Evolutionary conservation across 2,797 vertebrate genomes (phyloP), one percentile per base, ranked within the genome.

Genomic region (Discoglossus pictus): DNA sequence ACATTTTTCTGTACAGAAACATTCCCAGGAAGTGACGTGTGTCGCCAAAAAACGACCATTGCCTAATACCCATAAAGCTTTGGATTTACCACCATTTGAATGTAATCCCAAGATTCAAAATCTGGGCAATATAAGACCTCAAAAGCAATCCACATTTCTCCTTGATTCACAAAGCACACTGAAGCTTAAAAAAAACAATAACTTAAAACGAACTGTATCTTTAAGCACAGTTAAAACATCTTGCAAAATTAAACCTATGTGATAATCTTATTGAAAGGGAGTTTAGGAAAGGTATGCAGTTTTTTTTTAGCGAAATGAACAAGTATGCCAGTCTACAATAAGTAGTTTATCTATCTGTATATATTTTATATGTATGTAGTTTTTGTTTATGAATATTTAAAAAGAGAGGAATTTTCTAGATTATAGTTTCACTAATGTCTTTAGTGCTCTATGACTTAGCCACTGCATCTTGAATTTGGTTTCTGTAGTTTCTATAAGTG

Each of bases 161-260:
- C 68, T 76, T 1, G 52, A 73, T 25, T 23, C 78, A 2, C 6
- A 48, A 2, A 75, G 62, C 25, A 40, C 82, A 20, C 2, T 47
- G 13, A 80, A 75, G 78, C 70, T 74, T 13, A 34, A 79, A 25
- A 77, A 76, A 50, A 70, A 55, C 8, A 6, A 61, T 16, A 76
- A 78, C 6, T 74, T 79, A 51, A 85, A 83, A 78, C 86, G 82
- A 69, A 89, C 83, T 1, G 81, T 80, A 18, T 73, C 10, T n/a
- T n/a, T n/a, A n/a, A 85, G 77, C 1, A 78, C 79, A 27, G 20
- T 15, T 0, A 86, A 81, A 62, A 52, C 11, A 0, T 16, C 72
- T 0, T 15, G 0, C 7, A 81, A 68, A 75, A 76, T 78, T 38
- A 86, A 86, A 43, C 12, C 12, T 18, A 15, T 31, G 4, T 31